Base-by-base conservation (phyloP, 1,140 invertebrate genomes). In the Pseudomyrmex gracilis region DNA sequence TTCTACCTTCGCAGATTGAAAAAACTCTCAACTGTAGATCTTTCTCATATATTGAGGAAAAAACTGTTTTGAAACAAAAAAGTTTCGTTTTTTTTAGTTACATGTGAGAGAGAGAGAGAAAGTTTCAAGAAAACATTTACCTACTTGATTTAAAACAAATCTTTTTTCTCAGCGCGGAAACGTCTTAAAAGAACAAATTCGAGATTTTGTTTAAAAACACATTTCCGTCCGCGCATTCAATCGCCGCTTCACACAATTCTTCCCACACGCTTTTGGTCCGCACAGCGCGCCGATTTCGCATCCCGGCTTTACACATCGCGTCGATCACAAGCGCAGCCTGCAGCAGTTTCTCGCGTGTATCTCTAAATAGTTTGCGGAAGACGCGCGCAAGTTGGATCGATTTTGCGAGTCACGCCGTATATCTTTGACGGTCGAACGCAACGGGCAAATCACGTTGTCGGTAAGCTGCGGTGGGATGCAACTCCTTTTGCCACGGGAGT, bases 361-460 rank as follows among this genome's bases (percentile, higher is more conserved):
- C 76, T 60, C 53, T 71, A 71, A 71, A 80, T 80, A 80, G 66
- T 71, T 70, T 80, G 76, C 47, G 43, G 43, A 15, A 51, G 49
- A 70, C 20, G 53, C 22, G 43, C 76, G 15, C 55, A 22, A 80
- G 66, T 80, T 80, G 76, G 53, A 80, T 80, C 64, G 43, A 53
- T 70, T 68, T 71, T 43, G 76, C 76, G 76, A 58, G 43, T 80
- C 76, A 70, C 66, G 53, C 20, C 53, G 43, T 80, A 80, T 70
- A 80, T 80, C 76, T 80, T 80, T 80, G 66, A 70, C 66, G 76
- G 66, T 80, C 57, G 67, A 86, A 82, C 57, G 49, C 84, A 34
- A 34, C 34, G 84, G 76, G 86, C 87, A 89, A 89, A 89, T 89
- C 74, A 77, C 60, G 73, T 73, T 84, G 87, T 88, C 84, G 87